These are phyloP conservation scores for Mesorhabditis sp. DNA, from an alignment of 2,888 invertebrate genomes.

Conservation along the genomic window DNA sequence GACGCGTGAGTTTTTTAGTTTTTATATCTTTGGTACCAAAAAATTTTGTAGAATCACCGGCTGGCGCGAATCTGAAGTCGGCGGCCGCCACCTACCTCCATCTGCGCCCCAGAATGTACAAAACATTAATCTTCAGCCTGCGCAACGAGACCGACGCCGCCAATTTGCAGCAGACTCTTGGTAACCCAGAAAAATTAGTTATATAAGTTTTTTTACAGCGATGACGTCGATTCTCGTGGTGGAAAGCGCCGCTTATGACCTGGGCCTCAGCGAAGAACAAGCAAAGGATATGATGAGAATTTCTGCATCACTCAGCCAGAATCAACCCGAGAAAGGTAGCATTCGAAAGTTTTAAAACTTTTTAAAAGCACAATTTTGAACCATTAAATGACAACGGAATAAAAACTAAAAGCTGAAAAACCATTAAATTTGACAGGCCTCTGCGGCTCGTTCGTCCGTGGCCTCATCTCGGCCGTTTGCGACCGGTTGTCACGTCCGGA, in stretches of 20 bases:
- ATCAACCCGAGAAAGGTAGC: conserved; percentile 33
- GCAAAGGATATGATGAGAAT: conserved; percentile 31
- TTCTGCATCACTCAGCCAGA: conserved; percentile 22
- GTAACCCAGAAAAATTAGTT: conserved; percentile 51
- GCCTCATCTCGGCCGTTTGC: conserved; percentile 52
- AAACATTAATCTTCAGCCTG: conserved; percentile 74
- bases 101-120: conserved; percentile 72
- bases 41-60: conserved; percentile 13
- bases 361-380: conserved; percentile 6
- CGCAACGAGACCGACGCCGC: conserved; percentile 79
- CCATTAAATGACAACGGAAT: background rate
- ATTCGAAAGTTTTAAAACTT: conserved; percentile 7
- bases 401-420: background rate
- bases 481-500: conserved; percentile 51
- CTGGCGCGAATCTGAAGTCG: conserved; percentile 26
- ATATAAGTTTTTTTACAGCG: conserved; percentile 17
- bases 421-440: conserved; percentile 14
- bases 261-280: conserved; percentile 36
- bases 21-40: conserved; percentile 14
- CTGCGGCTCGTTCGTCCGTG: conserved; percentile 47
- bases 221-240: conserved; percentile 41
- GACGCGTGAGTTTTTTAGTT: conserved; percentile 22
- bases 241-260: conserved; percentile 39
- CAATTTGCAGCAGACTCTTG: conserved; percentile 81
- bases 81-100: conserved; percentile 63